Conservation (phyloP, 2,797 vertebrate genomes). For the Falco naumanni region DNA sequence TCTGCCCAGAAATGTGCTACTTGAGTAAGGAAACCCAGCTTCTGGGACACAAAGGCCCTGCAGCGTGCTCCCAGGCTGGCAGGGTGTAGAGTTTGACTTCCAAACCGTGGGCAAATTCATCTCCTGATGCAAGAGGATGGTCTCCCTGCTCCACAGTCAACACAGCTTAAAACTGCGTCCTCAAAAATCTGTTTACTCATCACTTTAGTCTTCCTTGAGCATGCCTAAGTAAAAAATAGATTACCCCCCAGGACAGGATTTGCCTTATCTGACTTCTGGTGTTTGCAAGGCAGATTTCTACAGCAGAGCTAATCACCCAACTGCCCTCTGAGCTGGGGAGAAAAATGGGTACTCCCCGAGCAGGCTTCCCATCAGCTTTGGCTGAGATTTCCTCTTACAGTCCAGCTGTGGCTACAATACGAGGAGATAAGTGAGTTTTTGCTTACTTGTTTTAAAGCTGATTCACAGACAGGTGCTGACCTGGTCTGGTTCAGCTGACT, state of each 20-base stretch:
- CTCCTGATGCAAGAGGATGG: constrained; percentile 15
- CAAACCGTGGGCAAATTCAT: constrained; percentile 15
- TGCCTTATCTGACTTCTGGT: constrained; percentile 42
- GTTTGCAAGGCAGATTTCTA: not conserved
- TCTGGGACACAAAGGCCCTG: constrained; percentile 6
- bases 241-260: constrained; percentile 6
- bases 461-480: not conserved
- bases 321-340: not conserved
- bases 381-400: not conserved
- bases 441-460: not conserved
- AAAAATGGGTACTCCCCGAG: not conserved
- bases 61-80: not conserved
- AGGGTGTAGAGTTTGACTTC: constrained; percentile 8
- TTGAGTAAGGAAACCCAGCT: not conserved
- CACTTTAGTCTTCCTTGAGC: constrained; percentile 45
- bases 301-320: not conserved
- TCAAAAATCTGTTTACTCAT: constrained; percentile 54
- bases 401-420: rapidly evolving
- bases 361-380: not conserved
- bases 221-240: constrained; percentile 37
- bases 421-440: not conserved
- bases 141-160: not conserved
- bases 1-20: not conserved
- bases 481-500: not conserved
- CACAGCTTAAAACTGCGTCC: not conserved